Conservation (phyloP, 37 sponge, comb jelly and placozoan species). For the Crambe crambe region DNA sequence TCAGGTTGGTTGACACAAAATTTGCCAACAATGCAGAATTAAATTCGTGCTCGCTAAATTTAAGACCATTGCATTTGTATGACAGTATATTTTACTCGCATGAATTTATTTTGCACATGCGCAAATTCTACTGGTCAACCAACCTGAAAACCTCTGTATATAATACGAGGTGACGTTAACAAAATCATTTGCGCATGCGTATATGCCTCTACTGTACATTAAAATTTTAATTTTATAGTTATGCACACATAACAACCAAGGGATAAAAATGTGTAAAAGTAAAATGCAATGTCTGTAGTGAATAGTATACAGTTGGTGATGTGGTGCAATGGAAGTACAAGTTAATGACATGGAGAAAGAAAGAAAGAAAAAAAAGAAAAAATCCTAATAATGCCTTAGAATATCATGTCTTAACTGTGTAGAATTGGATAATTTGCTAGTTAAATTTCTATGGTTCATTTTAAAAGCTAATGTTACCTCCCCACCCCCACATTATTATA, state of each 20-base stretch:
- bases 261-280: conserved; percentile 7
- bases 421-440: background rate
- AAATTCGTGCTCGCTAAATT: too few relatives aligned
- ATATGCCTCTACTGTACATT: background rate
- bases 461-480: background rate
- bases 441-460: background rate
- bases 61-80: too few relatives aligned
- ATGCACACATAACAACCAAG: conserved; percentile 8
- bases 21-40: too few relatives aligned
- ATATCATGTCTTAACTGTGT: conserved; percentile 2
- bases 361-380: conserved; percentile 2
- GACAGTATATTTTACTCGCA: too few relatives aligned
- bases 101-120: background rate
- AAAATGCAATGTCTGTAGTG: background rate
- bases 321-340: background rate
- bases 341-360: background rate
- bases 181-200: background rate
- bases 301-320: background rate
- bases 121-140: too few relatives aligned
- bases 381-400: background rate
- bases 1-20: too few relatives aligned
- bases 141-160: too few relatives aligned
- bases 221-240: background rate
- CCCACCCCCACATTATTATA: background rate
- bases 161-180: too few relatives aligned